A percentile compares a stretch with the other conserved stretches of the same genome.
Evolutionary conservation across 2,797 vertebrate genomes (phyloP).

Genomic region (Melanotaenia nigrans): DNA sequence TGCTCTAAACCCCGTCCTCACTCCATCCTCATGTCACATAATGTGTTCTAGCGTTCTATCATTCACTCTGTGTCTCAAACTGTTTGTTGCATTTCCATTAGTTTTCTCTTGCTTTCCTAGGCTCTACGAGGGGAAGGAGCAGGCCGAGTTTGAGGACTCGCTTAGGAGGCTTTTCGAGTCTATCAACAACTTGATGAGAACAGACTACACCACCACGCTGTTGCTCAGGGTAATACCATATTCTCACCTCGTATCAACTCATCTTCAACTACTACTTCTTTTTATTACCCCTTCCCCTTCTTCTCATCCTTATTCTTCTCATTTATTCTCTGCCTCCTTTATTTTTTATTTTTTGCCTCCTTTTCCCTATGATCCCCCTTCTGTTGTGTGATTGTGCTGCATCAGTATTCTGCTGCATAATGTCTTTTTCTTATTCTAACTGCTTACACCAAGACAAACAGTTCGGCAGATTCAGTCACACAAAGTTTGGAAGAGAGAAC

Average conservation of each 20-base stretch:
- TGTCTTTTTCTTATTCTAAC: conserved; percentile 15
- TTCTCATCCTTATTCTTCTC: neutral
- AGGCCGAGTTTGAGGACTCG: conserved; percentile 94
- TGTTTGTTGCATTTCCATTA: conserved; percentile 22
- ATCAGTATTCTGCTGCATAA: conserved; percentile 37
- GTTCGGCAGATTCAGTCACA: conserved; percentile 21
- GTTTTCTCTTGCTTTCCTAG: conserved; percentile 67
- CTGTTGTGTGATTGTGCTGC: conserved; percentile 11
- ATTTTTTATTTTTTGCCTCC: conserved; percentile 5
- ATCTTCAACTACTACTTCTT: conserved; percentile 1
- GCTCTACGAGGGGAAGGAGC: conserved; percentile 96
- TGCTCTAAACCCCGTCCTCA: neutral
- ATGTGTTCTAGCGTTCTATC: neutral
- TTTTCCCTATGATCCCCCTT: conserved; percentile 1
- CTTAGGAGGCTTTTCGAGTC: conserved; percentile 95
- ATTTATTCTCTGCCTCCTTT: neutral
- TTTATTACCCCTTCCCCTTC: neutral
- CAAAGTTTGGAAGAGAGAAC: conserved; percentile 24
- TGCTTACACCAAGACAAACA: conserved; percentile 2
- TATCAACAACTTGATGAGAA: conserved; percentile 97
- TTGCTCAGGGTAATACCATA: conserved; percentile 87
- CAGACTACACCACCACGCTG: conserved; percentile 89
- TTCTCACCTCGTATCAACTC: neutral
- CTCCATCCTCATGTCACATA: neutral
- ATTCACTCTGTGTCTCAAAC: neutral